Evolutionary conservation across 2,113 vertebrate species (phyloP), one percentile per base, ranked within the genome.

Genomic region (Axis porcinus): DNA sequence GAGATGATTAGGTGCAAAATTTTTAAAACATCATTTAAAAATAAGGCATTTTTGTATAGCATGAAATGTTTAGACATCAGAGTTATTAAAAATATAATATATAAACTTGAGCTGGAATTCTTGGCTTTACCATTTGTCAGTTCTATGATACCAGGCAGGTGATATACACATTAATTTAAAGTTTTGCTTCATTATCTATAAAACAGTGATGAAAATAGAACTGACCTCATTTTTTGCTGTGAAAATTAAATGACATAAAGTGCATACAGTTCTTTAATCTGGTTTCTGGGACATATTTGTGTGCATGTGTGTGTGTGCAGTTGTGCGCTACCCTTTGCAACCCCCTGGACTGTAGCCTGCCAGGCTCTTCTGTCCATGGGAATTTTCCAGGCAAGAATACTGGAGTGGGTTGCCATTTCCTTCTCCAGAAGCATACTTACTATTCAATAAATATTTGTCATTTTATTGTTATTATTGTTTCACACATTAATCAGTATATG

Each of bases 201-300:
- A 93, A 91, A 55, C 28, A 14, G 43, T 55, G 25, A 40, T 92
- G 28, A 33, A 96, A 97, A 85, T 27, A 40, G 62, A 40, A 33
- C 21, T 19, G 79, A n/a, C 19, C 23, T 57, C 47, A 58, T 9
- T 83, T 27, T 11, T 55, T 83, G 10, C 21, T 83, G 28, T 83
- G 45, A 91, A 33, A 90, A 81, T 58, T 23, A 74, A 95, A 60
- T 60, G 86, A 40, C n/a, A 21, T n/a, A 12, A 81, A 82, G 23
- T 5, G 58, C 7, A n/a, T 40, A 23, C 5, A 7, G 19, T 43
- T 96, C 81, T 67, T 74, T 74, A 58, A n/a, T 15, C 36, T 83
- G 19, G 3, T 86, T 28, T 70, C 62, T 94, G 9, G 21, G 64
- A 36, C 43, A 27, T 27, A 27, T 33, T 14, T 76, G 70, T 0